These are phyloP conservation scores for Echiichthys vipera DNA, from an alignment of 2,797 vertebrate genomes.

Conservation along the genomic window DNA sequence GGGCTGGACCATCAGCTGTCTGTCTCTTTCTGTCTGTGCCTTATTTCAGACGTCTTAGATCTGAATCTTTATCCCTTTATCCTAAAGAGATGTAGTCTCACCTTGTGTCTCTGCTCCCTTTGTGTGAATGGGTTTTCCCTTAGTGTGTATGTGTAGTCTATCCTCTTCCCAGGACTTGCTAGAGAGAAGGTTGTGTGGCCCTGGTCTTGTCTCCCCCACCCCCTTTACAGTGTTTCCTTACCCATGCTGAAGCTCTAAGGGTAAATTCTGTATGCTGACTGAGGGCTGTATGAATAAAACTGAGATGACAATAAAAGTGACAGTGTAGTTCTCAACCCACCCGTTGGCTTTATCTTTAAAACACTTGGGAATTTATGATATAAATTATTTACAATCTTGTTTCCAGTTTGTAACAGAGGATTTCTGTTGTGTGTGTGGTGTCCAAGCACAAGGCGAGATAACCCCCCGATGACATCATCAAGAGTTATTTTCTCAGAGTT, in stretches of 20 bases:
- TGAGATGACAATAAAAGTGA: neutral
- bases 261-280: neutral
- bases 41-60: neutral
- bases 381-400: neutral
- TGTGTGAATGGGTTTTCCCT: neutral
- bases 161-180: neutral
- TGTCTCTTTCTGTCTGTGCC: neutral
- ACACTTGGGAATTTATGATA: neutral
- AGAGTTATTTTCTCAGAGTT: slow-evolving; percentile 19
- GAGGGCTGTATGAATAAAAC: neutral
- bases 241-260: neutral
- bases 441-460: neutral
- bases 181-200: neutral
- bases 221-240: no score
- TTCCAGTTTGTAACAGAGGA: neutral
- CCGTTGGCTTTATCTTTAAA: neutral
- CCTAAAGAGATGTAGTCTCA: neutral
- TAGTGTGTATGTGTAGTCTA: neutral
- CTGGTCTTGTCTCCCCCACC: no score
- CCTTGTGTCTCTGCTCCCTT: neutral
- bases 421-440: neutral
- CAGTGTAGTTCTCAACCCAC: neutral
- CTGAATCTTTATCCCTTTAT: slow-evolving; percentile 10
- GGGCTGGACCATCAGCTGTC: neutral
- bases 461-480: slow-evolving; percentile 20